These are phyloP conservation scores for Notamacropus eugenii DNA, from an alignment of 2,797 vertebrate species.

Conservation along the genomic window DNA sequence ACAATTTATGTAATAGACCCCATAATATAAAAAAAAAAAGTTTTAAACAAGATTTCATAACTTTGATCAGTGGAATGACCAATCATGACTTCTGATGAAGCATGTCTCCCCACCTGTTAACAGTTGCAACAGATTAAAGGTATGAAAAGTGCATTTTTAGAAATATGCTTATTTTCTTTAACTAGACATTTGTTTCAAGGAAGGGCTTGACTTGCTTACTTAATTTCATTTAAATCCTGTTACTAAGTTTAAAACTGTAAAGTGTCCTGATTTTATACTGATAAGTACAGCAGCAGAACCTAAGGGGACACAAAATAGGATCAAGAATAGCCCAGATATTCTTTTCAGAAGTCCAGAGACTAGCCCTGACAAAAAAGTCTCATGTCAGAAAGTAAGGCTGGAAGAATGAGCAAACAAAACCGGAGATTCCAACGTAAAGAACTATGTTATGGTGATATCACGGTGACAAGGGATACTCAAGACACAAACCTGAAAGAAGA, in stretches of 20 bases:
- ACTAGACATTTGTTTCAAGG: not conserved
- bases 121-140: not conserved
- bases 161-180: not conserved
- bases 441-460: not conserved
- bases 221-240: not conserved
- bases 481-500: too few species aligned
- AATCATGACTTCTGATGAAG: not conserved
- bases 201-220: not conserved
- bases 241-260: not conserved
- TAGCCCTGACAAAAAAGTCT: too few species aligned
- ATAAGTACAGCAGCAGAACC: not conserved
- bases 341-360: not conserved
- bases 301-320: not conserved
- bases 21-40: not conserved
- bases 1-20: not conserved
- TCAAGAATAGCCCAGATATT: not conserved
- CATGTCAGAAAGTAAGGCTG: too few species aligned
- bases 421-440: not conserved
- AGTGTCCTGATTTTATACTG: not conserved
- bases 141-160: not conserved
- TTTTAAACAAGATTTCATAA: not conserved
- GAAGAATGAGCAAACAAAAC: not conserved
- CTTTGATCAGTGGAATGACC: not conserved
- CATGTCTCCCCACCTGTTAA: not conserved
- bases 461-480: too few species aligned